Evolutionary conservation across 2,113 vertebrate genomes (phyloP), one percentile per base, ranked within the genome.

Genomic region (Pongo pygmaeus): DNA sequence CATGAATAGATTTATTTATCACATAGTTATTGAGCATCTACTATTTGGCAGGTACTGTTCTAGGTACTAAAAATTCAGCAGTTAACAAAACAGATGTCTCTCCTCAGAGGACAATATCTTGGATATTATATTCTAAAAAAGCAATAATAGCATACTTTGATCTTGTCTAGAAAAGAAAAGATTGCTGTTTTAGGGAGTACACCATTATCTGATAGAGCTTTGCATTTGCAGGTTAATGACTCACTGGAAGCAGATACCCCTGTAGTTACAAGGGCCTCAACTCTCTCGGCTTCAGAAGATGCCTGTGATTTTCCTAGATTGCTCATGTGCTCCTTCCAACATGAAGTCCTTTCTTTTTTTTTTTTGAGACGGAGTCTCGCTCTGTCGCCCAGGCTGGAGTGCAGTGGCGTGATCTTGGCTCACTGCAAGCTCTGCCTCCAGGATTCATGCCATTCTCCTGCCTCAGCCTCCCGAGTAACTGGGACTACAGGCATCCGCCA

Each of bases 111-210:
- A 38, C 40, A 61, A 9, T 14, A 2, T 32, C 32, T 91, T 74
- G 38, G 52, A 14, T 57, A 12, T 27, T 52, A 16, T 3, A 0
- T 91, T 74, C 46, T 25, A 23, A 77, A 52, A 84, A 38, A 46
- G 52, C 11, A 61, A 1, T 12, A 5, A 3, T 32, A 70, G 46
- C n/a, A 8, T 48, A 1, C 75, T n/a, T 48, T 52, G 6, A 2
- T 89, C 20, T 43, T 18, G 25, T 35, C 30, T 55, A 6, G 40
- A 48, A 38, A 74, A 46, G 35, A 64, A 74, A 40, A 27, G 57
- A 2, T 38, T 30, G 35, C 70, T 27, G 6, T 12, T 22, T 25
- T n/a, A 8, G 35, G 43, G 0, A 4, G 0, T 8, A 1, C 20
- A 2, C 6, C 43, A 4, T 40, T 14, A 0, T 1, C 0, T 67